Percentiles rank a stretch among this genome's conserved stretches.
Evolutionary conservation across 1,140 invertebrate genomes (phyloP).

Genomic region (Drosophila melanica): DNA sequence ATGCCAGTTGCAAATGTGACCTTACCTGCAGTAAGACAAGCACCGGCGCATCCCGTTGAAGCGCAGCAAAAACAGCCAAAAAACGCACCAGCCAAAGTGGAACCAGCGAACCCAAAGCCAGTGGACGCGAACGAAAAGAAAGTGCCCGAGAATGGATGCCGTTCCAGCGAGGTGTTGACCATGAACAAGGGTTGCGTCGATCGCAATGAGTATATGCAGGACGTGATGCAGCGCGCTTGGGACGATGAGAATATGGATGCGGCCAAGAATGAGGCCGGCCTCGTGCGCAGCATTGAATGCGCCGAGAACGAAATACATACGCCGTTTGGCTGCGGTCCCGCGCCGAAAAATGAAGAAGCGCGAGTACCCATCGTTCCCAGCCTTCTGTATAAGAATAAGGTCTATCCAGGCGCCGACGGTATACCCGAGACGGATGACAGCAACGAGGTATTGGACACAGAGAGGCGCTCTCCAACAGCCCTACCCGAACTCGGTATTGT

Average conservation of each 20-base stretch:
- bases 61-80: no score
- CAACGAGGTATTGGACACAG: neutral
- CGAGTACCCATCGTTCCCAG: conserved; percentile 3
- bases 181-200: conserved; percentile 39
- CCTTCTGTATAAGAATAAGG: neutral
- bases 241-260: conserved; percentile 19
- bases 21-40: no score
- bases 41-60: no score
- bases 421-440: neutral
- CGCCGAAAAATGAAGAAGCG: neutral
- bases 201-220: conserved; percentile 11
- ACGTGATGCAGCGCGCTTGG: conserved; percentile 14
- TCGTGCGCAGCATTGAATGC: conserved; percentile 3
- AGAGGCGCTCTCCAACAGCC: neutral
- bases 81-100: no score
- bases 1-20: no score
- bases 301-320: conserved; percentile 27
- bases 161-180: conserved; percentile 24
- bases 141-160: conserved; percentile 7
- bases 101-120: no score
- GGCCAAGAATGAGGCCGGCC: neutral
- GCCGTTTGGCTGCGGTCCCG: conserved; percentile 10
- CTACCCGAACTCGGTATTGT: no score
- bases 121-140: neutral
- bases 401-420: neutral